Evolutionary conservation across 2,113 vertebrate genomes (phyloP).

Genomic region (Rana temporaria): DNA sequence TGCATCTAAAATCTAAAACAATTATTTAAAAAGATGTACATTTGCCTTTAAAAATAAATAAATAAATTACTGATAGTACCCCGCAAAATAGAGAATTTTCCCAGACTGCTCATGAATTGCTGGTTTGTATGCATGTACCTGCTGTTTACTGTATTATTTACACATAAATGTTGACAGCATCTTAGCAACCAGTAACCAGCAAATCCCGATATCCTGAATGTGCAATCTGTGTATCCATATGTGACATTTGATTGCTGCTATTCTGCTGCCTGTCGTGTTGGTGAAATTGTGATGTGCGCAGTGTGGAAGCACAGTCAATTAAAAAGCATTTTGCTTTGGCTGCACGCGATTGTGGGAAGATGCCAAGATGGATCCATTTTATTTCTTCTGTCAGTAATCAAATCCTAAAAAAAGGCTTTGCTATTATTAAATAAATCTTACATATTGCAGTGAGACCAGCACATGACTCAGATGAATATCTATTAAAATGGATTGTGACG

Average conservation of each 20-base stretch:
- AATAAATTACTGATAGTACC: no score
- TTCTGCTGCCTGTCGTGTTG: not conserved
- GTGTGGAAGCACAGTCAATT: conserved; percentile 3
- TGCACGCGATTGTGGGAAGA: not conserved
- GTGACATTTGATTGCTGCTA: not conserved
- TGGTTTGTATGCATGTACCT: not conserved
- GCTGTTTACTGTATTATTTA: not conserved
- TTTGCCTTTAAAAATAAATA: no score
- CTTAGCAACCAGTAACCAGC: not conserved
- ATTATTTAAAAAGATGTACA: no score
- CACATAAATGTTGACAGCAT: not conserved
- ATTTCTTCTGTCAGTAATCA: conserved; percentile 5
- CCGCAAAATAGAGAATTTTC: no score
- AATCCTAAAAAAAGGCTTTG: not conserved
- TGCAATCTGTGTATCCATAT: not conserved
- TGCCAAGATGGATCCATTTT: conserved; percentile 3
- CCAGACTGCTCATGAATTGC: no score
- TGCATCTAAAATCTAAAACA: no score
- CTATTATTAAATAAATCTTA: conserved; percentile 1
- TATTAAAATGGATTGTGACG: not conserved
- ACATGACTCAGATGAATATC: not conserved
- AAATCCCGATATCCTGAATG: not conserved
- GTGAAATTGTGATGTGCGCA: not conserved
- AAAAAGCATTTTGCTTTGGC: conserved; percentile 12
- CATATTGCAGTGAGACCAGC: not conserved